These are phyloP conservation scores for Arrhamphus sclerolepis DNA, from an alignment of 2,797 vertebrate species.

Conservation along the genomic window DNA sequence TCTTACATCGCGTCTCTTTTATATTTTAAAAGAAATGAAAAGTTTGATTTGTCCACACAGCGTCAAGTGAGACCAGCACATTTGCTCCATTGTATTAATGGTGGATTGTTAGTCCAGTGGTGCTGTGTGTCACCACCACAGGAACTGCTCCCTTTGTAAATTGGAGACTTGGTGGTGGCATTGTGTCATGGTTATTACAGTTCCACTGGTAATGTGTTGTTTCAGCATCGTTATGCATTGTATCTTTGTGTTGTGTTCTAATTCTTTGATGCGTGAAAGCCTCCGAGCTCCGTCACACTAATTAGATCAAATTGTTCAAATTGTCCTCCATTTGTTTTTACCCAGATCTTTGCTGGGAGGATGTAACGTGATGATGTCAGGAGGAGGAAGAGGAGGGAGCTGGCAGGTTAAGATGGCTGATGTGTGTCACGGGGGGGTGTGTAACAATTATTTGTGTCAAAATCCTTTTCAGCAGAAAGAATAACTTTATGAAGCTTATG, in stretches of 20 bases:
- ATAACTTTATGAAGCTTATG: constrained; percentile 44
- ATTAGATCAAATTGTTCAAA: constrained; percentile 67
- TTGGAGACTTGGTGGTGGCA: constrained; percentile 41
- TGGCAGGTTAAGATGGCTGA: constrained; percentile 58
- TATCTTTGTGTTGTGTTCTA: constrained; percentile 67
- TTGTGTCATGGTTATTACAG: constrained; percentile 70
- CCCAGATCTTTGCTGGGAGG: constrained; percentile 41
- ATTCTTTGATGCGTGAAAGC: constrained; percentile 64
- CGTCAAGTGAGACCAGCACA: background rate
- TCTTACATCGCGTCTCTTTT: background rate
- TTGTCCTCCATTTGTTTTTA: constrained; percentile 58
- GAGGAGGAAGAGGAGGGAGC: constrained; percentile 19
- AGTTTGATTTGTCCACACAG: background rate
- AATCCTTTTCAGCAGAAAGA: constrained; percentile 41
- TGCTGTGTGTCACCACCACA: constrained; percentile 13
- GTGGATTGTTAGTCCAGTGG: constrained; percentile 5
- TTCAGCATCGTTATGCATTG: constrained; percentile 72
- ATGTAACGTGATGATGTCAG: constrained; percentile 34
- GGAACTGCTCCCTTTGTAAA: constrained; percentile 39
- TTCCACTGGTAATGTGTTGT: constrained; percentile 78
- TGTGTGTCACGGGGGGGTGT: constrained; percentile 46
- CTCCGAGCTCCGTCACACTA: constrained; percentile 73
- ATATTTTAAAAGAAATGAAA: background rate
- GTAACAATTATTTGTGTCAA: constrained; percentile 55
- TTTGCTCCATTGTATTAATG: constrained; percentile 5